Evolutionary conservation across 2,113 vertebrate species (phyloP).

Genomic region (Lepus timidus): DNA sequence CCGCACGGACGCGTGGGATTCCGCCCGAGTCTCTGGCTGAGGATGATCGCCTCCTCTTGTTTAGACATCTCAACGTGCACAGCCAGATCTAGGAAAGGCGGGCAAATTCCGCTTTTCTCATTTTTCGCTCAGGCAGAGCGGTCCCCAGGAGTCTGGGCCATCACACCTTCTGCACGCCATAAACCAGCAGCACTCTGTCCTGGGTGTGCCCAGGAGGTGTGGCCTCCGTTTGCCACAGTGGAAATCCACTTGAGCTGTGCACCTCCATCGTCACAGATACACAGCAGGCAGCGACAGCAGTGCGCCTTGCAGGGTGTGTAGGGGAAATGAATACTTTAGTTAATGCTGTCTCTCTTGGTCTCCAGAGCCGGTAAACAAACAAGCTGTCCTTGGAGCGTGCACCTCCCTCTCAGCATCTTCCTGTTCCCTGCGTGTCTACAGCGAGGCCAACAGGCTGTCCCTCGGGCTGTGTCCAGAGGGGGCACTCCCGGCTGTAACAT

Average conservation of each 20-base stretch:
- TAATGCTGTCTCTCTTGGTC: background rate
- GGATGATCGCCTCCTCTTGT: background rate
- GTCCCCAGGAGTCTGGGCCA: background rate
- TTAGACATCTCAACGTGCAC: background rate
- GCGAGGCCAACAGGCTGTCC: background rate
- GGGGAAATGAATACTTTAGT: background rate
- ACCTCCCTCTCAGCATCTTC: background rate
- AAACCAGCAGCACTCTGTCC: background rate
- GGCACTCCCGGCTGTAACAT: constrained; percentile 13
- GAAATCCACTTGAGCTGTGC: background rate
- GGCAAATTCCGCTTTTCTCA: background rate
- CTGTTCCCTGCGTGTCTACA: background rate
- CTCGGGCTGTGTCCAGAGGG: background rate
- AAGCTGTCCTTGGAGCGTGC: constrained; percentile 53
- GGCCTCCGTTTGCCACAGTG: fast-evolving
- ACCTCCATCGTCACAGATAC: background rate
- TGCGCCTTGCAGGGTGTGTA: fast-evolving
- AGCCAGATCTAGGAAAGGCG: background rate
- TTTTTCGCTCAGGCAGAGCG: background rate
- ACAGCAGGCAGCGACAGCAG: fast-evolving
- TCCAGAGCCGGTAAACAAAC: constrained; percentile 64
- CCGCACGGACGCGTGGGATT: background rate
- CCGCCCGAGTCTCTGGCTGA: background rate
- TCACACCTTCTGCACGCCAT: background rate
- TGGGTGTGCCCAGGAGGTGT: background rate